Base-by-base conservation (phyloP, 1,140 invertebrate species). In the Drosophila kikkawai region DNA sequence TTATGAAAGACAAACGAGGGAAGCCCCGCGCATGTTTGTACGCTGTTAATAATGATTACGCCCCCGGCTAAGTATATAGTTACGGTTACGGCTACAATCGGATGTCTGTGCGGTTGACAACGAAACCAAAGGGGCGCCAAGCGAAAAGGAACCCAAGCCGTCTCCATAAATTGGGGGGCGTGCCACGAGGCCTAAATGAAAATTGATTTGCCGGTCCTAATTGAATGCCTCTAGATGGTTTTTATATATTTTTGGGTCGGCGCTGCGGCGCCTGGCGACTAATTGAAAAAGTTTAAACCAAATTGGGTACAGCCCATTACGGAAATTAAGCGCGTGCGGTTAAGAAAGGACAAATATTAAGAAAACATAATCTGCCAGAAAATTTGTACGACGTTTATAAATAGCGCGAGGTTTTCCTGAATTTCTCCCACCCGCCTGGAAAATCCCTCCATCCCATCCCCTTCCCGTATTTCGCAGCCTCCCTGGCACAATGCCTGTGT, bases 241-340 rank as follows among this genome's bases (percentile, higher is more conserved):
- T 80, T 55, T 19, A 50, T 50, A 32, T 77, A 57, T 79, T 74
- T 60, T 64, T 50, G 51, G 63, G 64, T 75, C 57, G 17, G 6
- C 19, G 19, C 26, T 1, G 17, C 3, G 51, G 19, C 57, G 44
- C 56, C 26, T 26, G 58, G 17, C 37, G 61, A 73, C 85, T 90
- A 90, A 90, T 90, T 90, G 85, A 90, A 90, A 90, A 90, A 90
- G 81, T 90, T 90, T 80, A 87, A 80, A 88, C 63, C 77, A 67
- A 84, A 79, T 75, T 80, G 69, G 68, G 76, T 75, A 55, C 53
- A 67, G 77, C 44, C 75, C 85, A 90, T 90, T 85, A 84, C 75
- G 85, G 85, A 90, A 90, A 90, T 93, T 88, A 92, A 86, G 85
- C 92, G 80, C 84, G 80, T 88, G 85, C 84, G 85, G 80, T 80